phyloP scores from a whole-genome alignment of 2,888 invertebrate genomes.

The Rhogogaster chlorosoma region DNA sequence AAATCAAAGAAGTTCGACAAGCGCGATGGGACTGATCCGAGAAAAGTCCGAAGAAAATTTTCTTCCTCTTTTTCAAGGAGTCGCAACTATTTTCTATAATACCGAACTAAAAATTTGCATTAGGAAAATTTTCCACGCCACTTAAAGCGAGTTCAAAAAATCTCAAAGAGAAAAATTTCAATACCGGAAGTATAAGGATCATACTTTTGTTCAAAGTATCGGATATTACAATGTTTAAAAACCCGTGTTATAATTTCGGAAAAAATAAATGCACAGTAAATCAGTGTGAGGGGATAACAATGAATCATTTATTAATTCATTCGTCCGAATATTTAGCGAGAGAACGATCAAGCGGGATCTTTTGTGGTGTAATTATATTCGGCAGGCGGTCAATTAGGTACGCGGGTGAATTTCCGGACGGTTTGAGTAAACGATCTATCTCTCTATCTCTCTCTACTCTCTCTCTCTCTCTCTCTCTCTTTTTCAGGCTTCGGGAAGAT shows the following conservation, averaged over 20 bases:
- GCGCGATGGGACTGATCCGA: too few species aligned
- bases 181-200: too few species aligned
- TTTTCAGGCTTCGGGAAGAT: background rate
- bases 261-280: background rate
- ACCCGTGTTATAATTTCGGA: background rate
- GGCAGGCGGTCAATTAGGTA: slow-evolving; percentile 30
- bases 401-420: slow-evolving; percentile 2
- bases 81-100: background rate
- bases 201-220: background rate
- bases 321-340: background rate
- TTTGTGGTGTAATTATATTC: slow-evolving; percentile 25
- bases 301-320: background rate
- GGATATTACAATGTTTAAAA: background rate
- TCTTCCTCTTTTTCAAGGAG: background rate
- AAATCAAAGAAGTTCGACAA: background rate
- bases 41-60: too few species aligned
- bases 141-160: background rate
- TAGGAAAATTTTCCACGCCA: background rate
- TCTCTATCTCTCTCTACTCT: too few species aligned
- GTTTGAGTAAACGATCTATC: background rate
- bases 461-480: too few species aligned
- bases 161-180: background rate
- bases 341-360: background rate
- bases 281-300: background rate
- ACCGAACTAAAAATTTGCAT: background rate